Base-by-base conservation (phyloP, 2,888 invertebrate species). In the Bellardia bayeri region DNA sequence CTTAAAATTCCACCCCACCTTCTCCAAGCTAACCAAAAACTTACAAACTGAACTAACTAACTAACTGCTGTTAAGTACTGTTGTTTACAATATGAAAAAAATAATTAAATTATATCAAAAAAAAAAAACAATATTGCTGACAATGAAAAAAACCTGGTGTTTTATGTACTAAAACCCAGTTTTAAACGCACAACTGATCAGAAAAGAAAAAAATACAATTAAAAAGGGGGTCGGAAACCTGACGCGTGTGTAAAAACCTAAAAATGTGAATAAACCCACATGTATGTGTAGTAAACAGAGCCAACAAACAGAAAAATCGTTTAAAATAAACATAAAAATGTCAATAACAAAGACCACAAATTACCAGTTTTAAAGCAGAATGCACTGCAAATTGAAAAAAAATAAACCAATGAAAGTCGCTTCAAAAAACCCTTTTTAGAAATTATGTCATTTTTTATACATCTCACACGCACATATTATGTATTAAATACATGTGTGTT, bases 141-240 rank as follows among this genome's bases (percentile, higher is more conserved):
- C 87, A 87, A 85, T 87, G 87, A 85, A 85, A 85, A 84, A 87
- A 85, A 79, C 82, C 78, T 79, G 79, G 69, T 54, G 37, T 51
- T 84, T 84, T 69, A 63, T 69, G 74, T 80, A n/a, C n/a, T n/a
- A 85, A 87, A 87, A 82, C 63, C 82, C 76, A 81, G 64, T 84
- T 79, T 74, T 42, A 11, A 85, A 87, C 76, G 74, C 85, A 82
- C 40, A 72, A 64, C 16, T 42, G 16, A 30, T 45, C 58, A 68
- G 8, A 37, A 72, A 45, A 68, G 3, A 23, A 8, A 56, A 16
- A 23, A 56, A 56, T 16, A 61, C 30, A 33, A 33, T 56, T 37
- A 54, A 85, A 79, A 82, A 87, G 82, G 66, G 82, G 85, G 85
- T 87, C 87, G 81, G 56, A 66, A 84, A 81, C 78, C 84, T 76